These are phyloP conservation scores for Neopipo cinnamomea DNA, from an alignment of 2,113 vertebrate genomes.

Conservation along the genomic window DNA sequence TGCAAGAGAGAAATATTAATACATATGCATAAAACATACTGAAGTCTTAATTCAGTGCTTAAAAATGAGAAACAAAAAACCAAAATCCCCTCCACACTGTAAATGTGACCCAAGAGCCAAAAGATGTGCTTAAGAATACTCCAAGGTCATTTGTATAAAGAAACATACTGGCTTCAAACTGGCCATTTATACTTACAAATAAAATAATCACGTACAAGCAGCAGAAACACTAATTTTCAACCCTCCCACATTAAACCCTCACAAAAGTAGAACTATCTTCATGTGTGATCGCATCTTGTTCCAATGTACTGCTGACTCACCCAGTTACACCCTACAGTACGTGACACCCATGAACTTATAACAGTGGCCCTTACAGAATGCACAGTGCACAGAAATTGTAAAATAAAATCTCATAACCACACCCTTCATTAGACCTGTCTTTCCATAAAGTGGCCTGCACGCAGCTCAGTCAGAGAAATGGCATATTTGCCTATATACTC, in stretches of 20 bases:
- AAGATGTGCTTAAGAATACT: background rate
- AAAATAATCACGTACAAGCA: background rate
- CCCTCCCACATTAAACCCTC: background rate
- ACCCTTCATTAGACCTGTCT: conserved; percentile 5
- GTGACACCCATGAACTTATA: background rate
- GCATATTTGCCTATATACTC: background rate
- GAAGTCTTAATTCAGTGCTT: background rate
- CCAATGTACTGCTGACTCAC: conserved; percentile 37
- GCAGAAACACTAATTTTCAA: conserved; percentile 7
- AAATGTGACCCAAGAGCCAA: background rate
- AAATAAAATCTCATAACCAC: background rate
- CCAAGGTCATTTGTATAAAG: background rate
- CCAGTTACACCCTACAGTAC: conserved; percentile 40
- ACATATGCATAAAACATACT: background rate
- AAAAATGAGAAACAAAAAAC: background rate
- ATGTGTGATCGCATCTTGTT: background rate
- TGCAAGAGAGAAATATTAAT: background rate
- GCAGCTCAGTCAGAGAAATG: background rate
- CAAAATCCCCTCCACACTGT: too few relatives aligned
- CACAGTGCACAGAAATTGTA: background rate
- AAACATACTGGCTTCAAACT: background rate
- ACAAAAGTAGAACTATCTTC: conserved; percentile 13
- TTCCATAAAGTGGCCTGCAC: background rate
- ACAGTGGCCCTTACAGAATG: background rate
- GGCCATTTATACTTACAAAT: background rate